A percentile compares a stretch with the other conserved stretches of the same genome.
Conservation (phyloP, 2,797 vertebrate genomes). For the Scleropages formosus region DNA sequence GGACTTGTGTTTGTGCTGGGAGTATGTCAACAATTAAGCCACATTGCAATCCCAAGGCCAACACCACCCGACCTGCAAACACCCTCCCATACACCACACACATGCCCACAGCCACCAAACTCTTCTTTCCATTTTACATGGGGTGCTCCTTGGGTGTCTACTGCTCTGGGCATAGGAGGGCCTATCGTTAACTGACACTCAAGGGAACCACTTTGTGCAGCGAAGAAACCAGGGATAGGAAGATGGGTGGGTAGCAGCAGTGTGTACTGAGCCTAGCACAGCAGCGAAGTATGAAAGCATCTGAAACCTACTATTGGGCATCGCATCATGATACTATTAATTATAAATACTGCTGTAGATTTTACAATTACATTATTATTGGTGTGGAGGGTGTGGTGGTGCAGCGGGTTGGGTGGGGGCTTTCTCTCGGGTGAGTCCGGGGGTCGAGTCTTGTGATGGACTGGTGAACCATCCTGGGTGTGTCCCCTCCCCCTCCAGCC, state of each 20-base stretch:
- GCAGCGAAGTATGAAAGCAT: neutral
- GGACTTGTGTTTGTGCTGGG: conserved; percentile 82
- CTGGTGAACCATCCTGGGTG: too few relatives aligned
- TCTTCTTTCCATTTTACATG: neutral
- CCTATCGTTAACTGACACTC: conserved; percentile 51
- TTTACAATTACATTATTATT: too few relatives aligned
- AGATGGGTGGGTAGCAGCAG: neutral
- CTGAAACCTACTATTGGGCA: too few relatives aligned
- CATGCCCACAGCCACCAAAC: neutral
- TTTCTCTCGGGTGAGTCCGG: too few relatives aligned
- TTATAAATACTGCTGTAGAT: too few relatives aligned
- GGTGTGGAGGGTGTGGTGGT: too few relatives aligned
- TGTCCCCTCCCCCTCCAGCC: too few relatives aligned
- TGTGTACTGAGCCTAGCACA: neutral
- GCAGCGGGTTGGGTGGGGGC: too few relatives aligned
- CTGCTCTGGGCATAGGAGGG: neutral
- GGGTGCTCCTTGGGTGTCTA: neutral
- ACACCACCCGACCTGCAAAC: conserved; percentile 51
- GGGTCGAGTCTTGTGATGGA: too few relatives aligned
- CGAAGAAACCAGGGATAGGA: conserved; percentile 27
- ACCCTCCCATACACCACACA: neutral
- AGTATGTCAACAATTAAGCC: conserved; percentile 89
- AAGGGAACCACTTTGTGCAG: conserved; percentile 36
- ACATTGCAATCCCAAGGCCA: conserved; percentile 75
- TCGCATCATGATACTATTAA: too few relatives aligned